Percentiles rank a stretch among this genome's conserved stretches.
These are phyloP conservation scores for Neolamprologus toae DNA, from an alignment of 2,113 vertebrate species.

Conservation along the genomic window DNA sequence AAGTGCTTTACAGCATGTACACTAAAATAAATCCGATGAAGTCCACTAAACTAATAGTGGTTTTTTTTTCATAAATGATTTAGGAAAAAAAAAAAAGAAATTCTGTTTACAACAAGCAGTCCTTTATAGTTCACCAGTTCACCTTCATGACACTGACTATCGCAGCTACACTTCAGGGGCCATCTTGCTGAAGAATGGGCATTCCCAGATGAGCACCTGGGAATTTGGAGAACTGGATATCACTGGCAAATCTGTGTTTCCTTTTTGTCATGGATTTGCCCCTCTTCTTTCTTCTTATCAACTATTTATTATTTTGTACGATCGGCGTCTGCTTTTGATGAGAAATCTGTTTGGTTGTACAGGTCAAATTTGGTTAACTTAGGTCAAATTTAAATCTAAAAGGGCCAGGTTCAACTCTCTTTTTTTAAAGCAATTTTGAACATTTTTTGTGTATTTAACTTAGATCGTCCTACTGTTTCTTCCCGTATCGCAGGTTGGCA, in stretches of 20 bases:
- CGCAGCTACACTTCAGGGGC: not conserved
- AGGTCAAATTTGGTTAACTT: not conserved
- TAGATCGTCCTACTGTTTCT: not conserved
- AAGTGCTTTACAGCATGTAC: not conserved
- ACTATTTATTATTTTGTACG: not conserved
- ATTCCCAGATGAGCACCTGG: not conserved
- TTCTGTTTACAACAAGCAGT: not conserved
- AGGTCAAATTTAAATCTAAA: not conserved
- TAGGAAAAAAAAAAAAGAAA: not conserved
- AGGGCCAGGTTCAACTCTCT: not conserved
- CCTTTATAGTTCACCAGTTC: not conserved
- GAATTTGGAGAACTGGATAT: not conserved
- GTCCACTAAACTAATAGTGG: fast-evolving
- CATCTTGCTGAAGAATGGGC: not conserved
- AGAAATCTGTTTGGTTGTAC: not conserved
- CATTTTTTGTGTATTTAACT: not conserved
- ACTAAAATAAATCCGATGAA: not conserved
- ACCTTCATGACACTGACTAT: not conserved
- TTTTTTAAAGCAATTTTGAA: not conserved
- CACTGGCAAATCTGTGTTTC: not conserved
- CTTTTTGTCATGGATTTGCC: not conserved
- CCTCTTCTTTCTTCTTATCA: not conserved
- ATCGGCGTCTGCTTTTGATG: fast-evolving
- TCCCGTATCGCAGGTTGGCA: fast-evolving
- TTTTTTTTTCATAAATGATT: not conserved